Evolutionary conservation across 2,113 vertebrate species (phyloP), one percentile per base, ranked within the genome.

Genomic region (Lasiurus cinereus): DNA sequence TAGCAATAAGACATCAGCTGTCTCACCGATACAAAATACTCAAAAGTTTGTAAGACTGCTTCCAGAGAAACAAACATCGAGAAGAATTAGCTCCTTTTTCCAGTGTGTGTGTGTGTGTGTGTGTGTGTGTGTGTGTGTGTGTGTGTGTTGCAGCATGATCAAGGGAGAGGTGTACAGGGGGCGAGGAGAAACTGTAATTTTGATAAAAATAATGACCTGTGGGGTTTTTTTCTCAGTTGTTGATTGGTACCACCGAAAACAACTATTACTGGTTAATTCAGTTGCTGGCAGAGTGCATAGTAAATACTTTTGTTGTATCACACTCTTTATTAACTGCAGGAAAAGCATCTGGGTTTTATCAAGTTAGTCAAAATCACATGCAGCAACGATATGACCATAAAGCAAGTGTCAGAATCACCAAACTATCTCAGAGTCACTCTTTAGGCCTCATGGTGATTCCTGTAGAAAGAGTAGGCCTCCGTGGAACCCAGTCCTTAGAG

Each of bases 261-360:
- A 96, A 97, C 83, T 84, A 93, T n/a, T 6, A 97, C 90, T 96
- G 92, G 94, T 98, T 97, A 97, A 97, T 95, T 98, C 97, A 43
- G 52, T 83, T 97, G 88, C 80, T 94, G 97, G 97, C 96, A 80
- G 96, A 95, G 96, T 54, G 54, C 90, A 88, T 18, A 86, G 93
- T 95, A 96, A 87, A 97, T 67, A 96, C 97, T 94, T 29, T 76
- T 94, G 73, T 72, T 98, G 83, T 88, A 97, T 94, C 27, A 6
- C 70, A 6, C 70, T 97, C 89, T 95, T 97, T 97, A 98, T 93
- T 88, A 96, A 91, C 94, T 92, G 62, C 66, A 92, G 52, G 50
- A 70, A 96, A 95, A 50, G 86, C 93, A 67, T 94, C 94, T 96
- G 52, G 27, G 95, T 95, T 96, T 95, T 50, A 96, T 15, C 36